Conservation (phyloP, 2,113 vertebrate genomes). For the Marmota monax region DNA sequence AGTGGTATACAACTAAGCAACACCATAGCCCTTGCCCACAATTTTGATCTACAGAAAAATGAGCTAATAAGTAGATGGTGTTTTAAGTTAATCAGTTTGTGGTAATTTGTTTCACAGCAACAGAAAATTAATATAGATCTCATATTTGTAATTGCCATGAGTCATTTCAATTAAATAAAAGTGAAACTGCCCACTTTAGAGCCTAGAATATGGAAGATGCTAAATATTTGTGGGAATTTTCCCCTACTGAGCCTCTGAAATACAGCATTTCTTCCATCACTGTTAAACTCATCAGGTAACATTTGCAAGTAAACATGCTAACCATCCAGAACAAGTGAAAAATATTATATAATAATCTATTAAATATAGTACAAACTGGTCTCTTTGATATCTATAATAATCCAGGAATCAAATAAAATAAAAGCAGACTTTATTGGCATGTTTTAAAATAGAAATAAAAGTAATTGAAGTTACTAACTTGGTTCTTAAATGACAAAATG, state of each 20-base stretch:
- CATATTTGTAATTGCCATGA: background rate
- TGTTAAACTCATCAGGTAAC: background rate
- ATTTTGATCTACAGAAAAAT: background rate
- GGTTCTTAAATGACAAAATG: conserved; percentile 13
- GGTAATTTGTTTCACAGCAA: background rate
- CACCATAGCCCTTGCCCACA: no score
- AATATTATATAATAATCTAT: background rate
- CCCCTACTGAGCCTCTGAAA: conserved; percentile 9
- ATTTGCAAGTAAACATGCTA: background rate
- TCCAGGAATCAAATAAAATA: background rate
- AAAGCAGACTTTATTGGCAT: background rate
- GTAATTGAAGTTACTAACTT: background rate
- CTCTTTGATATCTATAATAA: background rate
- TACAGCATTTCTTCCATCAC: conserved; percentile 8
- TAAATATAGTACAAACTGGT: background rate
- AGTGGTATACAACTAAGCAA: no score
- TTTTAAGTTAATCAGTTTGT: conserved; percentile 14
- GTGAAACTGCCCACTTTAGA: background rate
- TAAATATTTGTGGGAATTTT: background rate
- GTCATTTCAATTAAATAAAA: background rate
- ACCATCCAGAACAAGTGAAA: background rate
- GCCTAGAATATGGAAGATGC: background rate
- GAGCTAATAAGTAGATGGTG: background rate
- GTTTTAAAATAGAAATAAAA: background rate
- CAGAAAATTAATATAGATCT: background rate